Evolutionary conservation across 2,113 vertebrate genomes (phyloP).

Genomic region (Strigops habroptila): DNA sequence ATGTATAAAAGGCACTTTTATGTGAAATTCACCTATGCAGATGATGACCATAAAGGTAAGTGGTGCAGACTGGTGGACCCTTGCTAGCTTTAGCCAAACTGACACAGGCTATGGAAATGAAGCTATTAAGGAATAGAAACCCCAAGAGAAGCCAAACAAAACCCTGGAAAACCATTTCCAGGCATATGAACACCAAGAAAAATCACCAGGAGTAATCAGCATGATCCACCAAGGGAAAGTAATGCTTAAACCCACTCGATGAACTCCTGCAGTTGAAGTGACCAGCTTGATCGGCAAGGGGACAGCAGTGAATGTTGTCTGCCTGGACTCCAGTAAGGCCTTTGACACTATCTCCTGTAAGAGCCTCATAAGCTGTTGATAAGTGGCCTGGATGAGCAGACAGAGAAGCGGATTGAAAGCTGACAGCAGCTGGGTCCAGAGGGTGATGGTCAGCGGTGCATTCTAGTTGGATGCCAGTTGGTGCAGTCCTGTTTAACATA

Average conservation of each 20-base stretch:
- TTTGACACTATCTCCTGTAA: not conserved
- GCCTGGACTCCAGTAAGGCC: not conserved
- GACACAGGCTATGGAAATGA: not conserved
- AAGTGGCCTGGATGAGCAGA: not conserved
- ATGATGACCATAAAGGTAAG: fast-evolving
- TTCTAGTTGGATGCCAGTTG: not conserved
- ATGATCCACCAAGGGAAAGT: not conserved
- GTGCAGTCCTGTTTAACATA: not conserved
- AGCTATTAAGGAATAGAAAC: not conserved
- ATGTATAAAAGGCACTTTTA: not conserved
- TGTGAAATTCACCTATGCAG: not conserved
- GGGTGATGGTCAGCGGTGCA: not conserved
- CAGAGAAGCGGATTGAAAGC: not conserved
- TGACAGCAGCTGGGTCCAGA: not conserved
- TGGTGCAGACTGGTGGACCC: not conserved
- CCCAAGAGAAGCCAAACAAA: not conserved
- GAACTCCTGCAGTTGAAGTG: not conserved
- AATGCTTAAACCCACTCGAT: not conserved
- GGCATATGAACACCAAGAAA: not conserved
- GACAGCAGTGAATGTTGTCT: not conserved
- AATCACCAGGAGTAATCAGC: not conserved
- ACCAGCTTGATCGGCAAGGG: not conserved
- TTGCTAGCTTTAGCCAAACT: not conserved
- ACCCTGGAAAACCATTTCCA: not conserved
- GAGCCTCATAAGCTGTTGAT: not conserved